Conservation (phyloP, 2,113 vertebrate species). For the Bambusicola thoracicus region DNA sequence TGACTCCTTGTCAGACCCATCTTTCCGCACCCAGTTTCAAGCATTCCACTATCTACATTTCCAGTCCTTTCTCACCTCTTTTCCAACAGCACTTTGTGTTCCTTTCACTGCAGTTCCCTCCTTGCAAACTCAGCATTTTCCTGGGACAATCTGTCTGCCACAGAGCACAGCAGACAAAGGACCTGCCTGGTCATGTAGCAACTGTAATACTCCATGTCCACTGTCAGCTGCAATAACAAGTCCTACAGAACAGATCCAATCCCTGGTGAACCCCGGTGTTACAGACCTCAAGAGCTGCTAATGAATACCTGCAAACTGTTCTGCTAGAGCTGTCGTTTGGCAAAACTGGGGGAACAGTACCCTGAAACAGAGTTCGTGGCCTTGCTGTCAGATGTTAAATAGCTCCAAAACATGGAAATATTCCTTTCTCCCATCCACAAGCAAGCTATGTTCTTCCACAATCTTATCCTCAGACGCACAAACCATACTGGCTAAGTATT, state of each 20-base stretch:
- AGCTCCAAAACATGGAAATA: neutral
- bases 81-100: neutral
- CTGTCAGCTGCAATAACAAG: neutral
- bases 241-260: neutral
- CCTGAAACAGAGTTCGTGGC: neutral
- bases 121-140: neutral
- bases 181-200: neutral
- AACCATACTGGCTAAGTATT: neutral
- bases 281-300: neutral
- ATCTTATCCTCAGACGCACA: neutral
- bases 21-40: neutral
- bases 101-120: neutral
- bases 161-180: neutral
- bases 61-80: neutral
- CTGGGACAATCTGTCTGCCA: neutral
- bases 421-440: neutral
- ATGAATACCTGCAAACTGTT: neutral
- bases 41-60: neutral
- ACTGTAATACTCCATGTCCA: neutral
- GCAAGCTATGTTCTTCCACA: neutral
- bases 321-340: neutral
- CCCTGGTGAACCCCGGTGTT: neutral
- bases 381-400: neutral
- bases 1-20: neutral
- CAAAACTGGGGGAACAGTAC: neutral